These are phyloP conservation scores for Siniperca undulata DNA, from an alignment of 2,797 vertebrate genomes.

Conservation along the genomic window DNA sequence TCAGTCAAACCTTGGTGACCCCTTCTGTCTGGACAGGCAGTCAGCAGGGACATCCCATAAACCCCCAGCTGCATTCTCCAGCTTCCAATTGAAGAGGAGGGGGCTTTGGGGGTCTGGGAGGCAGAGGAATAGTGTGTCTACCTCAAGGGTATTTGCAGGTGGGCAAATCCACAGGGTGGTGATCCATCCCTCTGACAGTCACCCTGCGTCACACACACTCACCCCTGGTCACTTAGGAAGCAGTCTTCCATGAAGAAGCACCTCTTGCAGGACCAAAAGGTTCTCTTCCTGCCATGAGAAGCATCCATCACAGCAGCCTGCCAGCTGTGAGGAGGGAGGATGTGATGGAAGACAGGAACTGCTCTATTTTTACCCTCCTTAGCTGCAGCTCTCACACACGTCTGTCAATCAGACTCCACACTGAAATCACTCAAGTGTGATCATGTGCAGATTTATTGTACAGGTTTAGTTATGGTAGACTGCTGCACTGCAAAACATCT, in stretches of 20 bases:
- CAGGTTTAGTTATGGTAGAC: neutral
- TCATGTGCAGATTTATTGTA: slow-evolving; percentile 5
- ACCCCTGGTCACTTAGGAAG: slow-evolving; percentile 52
- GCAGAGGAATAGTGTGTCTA: slow-evolving; percentile 38
- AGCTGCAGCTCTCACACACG: slow-evolving; percentile 10
- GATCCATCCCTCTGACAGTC: slow-evolving; percentile 75
- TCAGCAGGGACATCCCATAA: slow-evolving; percentile 65
- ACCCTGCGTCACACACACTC: slow-evolving; percentile 19
- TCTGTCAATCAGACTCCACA: slow-evolving; percentile 32
- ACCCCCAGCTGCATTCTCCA: slow-evolving; percentile 82
- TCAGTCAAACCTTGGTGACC: slow-evolving; percentile 25
- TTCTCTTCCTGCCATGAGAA: slow-evolving; percentile 58
- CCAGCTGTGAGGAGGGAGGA: slow-evolving; percentile 29
- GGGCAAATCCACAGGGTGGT: slow-evolving; percentile 78
- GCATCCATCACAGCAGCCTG: slow-evolving; percentile 64
- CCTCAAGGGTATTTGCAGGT: slow-evolving; percentile 85
- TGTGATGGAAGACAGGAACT: slow-evolving; percentile 35
- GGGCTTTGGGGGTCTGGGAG: slow-evolving; percentile 59
- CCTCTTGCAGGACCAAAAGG: slow-evolving; percentile 53
- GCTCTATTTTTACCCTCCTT: slow-evolving; percentile 39
- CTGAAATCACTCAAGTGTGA: slow-evolving; percentile 17
- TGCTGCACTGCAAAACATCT: neutral
- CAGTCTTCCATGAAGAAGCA: slow-evolving; percentile 63
- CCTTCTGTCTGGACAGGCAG: slow-evolving; percentile 58
- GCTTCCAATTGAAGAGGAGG: slow-evolving; percentile 81